Percentiles rank a stretch among this genome's conserved stretches.
Conservation (phyloP, 2,888 invertebrate species). For the Thyatira batis region DNA sequence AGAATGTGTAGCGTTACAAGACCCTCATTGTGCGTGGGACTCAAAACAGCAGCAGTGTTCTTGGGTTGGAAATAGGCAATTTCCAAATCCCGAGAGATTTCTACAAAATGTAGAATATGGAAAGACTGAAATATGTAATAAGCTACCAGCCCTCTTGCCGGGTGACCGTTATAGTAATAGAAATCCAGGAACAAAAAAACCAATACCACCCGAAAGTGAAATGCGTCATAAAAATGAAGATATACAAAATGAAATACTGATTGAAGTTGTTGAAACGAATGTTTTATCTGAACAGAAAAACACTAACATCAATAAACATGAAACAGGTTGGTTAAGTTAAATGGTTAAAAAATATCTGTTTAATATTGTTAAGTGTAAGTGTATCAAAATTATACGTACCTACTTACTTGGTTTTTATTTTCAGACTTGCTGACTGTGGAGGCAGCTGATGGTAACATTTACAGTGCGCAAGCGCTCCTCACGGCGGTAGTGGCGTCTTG, state of each 20-base stretch:
- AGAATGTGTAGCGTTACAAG: conserved; percentile 94
- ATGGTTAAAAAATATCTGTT: not conserved
- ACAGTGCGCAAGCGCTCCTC: conserved; percentile 90
- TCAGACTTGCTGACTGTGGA: conserved; percentile 76
- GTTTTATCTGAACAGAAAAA: conserved; percentile 81
- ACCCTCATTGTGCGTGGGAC: conserved; percentile 99
- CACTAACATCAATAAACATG: conserved; percentile 73
- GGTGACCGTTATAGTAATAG: conserved; percentile 68
- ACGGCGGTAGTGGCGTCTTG: conserved; percentile 91
- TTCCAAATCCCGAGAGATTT: conserved; percentile 84
- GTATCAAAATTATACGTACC: not conserved
- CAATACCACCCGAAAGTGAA: conserved; percentile 72
- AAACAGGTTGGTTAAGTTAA: conserved; percentile 59
- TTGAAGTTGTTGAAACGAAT: conserved; percentile 85
- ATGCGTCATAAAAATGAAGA: conserved; percentile 80
- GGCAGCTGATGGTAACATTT: conserved; percentile 85
- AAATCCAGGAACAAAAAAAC: conserved; percentile 74
- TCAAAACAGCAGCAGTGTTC: conserved; percentile 84
- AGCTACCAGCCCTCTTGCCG: conserved; percentile 68
- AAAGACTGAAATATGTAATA: conserved; percentile 83
- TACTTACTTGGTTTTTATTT: not conserved
- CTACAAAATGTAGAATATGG: conserved; percentile 89
- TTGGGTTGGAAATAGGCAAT: conserved; percentile 80
- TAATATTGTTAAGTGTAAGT: not conserved
- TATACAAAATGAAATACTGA: conserved; percentile 85